Percentiles rank a stretch among this genome's conserved stretches.
Conservation (phyloP, 2,797 vertebrate species). For the Anguilla obscura region DNA sequence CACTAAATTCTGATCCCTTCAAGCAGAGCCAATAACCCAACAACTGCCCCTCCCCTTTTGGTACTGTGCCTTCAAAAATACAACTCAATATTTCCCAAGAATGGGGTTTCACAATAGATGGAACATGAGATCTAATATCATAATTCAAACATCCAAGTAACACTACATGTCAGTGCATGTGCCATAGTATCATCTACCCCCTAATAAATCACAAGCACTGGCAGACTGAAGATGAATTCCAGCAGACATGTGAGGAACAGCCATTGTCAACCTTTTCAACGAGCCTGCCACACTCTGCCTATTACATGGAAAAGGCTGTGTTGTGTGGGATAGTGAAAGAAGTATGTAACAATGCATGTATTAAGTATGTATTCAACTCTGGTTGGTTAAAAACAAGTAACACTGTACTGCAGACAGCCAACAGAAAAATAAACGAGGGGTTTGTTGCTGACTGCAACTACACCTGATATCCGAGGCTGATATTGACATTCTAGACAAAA, state of each 20-base stretch:
- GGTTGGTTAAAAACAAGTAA: background rate
- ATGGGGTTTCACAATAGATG: background rate
- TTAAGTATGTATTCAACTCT: background rate
- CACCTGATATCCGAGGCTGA: background rate
- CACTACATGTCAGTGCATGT: background rate
- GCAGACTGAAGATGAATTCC: background rate
- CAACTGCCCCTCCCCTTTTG: background rate
- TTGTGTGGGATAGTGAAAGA: background rate
- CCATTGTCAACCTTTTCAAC: background rate
- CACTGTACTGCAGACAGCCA: background rate
- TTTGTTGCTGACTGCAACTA: background rate
- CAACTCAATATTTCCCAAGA: background rate
- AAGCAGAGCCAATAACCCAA: background rate
- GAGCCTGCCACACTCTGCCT: background rate
- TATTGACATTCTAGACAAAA: background rate
- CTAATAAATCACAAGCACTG: conserved; percentile 10
- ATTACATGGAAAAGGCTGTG: background rate
- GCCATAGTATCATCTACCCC: background rate
- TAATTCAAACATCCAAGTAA: background rate
- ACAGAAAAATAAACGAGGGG: background rate
- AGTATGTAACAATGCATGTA: background rate
- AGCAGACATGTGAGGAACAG: background rate
- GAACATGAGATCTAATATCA: background rate
- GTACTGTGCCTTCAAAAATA: background rate
- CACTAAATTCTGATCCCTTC: background rate